Conservation (phyloP, 92 coral and sea anemone species). For the Blastomussa wellsi region DNA sequence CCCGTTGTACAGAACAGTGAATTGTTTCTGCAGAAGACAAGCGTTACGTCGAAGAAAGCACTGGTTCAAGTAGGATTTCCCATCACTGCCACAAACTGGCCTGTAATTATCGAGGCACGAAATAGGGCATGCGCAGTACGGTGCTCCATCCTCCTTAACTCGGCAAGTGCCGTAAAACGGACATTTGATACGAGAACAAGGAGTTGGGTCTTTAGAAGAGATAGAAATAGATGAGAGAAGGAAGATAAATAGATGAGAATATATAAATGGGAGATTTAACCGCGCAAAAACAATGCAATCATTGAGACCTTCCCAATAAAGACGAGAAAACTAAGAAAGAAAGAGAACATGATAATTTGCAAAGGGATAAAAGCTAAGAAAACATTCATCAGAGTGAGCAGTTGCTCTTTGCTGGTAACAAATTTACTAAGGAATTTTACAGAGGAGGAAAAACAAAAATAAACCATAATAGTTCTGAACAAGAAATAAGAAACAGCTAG, state of each 20-base stretch:
- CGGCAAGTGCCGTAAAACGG: slow-evolving; percentile 67
- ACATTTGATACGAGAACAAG: slow-evolving; percentile 75
- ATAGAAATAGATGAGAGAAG: neutral
- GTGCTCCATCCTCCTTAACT: slow-evolving; percentile 27
- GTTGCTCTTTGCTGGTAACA: neutral
- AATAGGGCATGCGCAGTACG: slow-evolving; percentile 52
- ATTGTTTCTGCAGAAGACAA: slow-evolving; percentile 53
- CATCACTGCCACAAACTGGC: slow-evolving; percentile 85
- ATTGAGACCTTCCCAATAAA: neutral
- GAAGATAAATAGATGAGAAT: neutral
- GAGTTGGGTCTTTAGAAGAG: slow-evolving; percentile 18
- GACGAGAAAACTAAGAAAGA: neutral
- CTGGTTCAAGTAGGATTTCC: slow-evolving; percentile 67
- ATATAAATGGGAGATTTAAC: neutral
- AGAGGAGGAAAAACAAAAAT: neutral
- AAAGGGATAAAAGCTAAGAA: neutral
- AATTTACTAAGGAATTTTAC: neutral
- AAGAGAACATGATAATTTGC: neutral
- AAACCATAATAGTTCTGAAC: neutral
- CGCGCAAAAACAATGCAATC: neutral
- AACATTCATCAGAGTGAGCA: too few relatives aligned
- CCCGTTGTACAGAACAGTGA: slow-evolving; percentile 68
- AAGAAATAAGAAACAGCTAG: neutral
- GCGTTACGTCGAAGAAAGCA: slow-evolving; percentile 77
- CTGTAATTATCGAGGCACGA: slow-evolving; percentile 55